A percentile compares a stretch with the other conserved stretches of the same genome.
These are phyloP conservation scores for Mareca strepera DNA, from an alignment of 2,797 vertebrate species.

Conservation along the genomic window DNA sequence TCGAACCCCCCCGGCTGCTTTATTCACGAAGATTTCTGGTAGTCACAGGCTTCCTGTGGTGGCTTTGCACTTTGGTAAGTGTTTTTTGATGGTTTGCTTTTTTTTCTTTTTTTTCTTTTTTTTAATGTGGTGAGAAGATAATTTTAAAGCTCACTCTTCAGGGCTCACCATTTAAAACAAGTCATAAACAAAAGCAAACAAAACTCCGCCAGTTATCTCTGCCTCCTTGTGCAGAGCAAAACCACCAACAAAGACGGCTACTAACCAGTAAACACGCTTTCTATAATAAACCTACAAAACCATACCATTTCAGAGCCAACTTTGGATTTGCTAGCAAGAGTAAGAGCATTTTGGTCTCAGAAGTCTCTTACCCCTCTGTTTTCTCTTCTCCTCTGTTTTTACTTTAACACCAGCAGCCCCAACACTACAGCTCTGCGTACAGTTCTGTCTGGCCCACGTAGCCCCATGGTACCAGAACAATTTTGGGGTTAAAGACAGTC, in stretches of 20 bases:
- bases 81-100: conserved; percentile 29
- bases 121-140: conserved; percentile 8
- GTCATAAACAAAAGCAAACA: background rate
- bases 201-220: background rate
- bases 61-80: conserved; percentile 42
- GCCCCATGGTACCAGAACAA: background rate
- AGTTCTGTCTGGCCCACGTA: background rate
- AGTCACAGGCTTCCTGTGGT: background rate
- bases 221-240: background rate
- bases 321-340: background rate
- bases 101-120: background rate
- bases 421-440: fast-evolving
- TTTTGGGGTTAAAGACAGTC: background rate
- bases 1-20: background rate
- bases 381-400: background rate
- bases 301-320: background rate
- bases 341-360: background rate
- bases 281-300: fast-evolving
- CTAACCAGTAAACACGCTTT: background rate
- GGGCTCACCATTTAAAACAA: background rate
- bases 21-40: background rate
- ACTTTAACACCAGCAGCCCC: background rate
- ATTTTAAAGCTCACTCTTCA: background rate
- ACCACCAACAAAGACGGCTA: background rate
- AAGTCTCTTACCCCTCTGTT: background rate